Percentiles rank a stretch among this genome's conserved stretches.
phyloP scores from a whole-genome alignment of 2,797 vertebrate genomes.

The Hapalemur alaotrensis region DNA sequence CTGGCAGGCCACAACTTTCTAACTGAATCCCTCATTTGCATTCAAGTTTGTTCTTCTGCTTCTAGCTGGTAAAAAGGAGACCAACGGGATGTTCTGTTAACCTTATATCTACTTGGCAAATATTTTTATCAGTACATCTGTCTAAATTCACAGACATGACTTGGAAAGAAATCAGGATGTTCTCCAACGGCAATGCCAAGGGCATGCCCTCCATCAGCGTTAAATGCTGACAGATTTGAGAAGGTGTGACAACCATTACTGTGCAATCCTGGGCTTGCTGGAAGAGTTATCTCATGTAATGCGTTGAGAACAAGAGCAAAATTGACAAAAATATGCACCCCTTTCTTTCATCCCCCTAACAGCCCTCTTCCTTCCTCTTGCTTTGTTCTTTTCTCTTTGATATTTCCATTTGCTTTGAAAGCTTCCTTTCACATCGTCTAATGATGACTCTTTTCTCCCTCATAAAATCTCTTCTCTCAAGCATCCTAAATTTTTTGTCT shows the following conservation, averaged over 20 bases:
- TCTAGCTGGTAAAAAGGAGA: not conserved
- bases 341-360: slow-evolving; percentile 40
- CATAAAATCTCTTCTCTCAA: slow-evolving; percentile 39
- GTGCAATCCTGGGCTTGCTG: not conserved
- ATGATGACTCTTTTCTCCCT: slow-evolving; percentile 13
- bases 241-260: slow-evolving; percentile 39
- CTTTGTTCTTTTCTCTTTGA: slow-evolving; percentile 65
- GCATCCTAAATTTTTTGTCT: not conserved
- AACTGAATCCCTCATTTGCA: slow-evolving; percentile 46
- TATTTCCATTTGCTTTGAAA: slow-evolving; percentile 71
- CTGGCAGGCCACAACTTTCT: slow-evolving; percentile 17
- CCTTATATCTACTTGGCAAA: not conserved
- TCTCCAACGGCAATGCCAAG: not conserved
- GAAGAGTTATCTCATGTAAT: slow-evolving; percentile 29
- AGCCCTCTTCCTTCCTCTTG: not conserved
- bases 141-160: slow-evolving; percentile 27
- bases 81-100: not conserved
- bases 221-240: slow-evolving; percentile 56
- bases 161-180: slow-evolving; percentile 33
- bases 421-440: slow-evolving; percentile 52
- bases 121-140: slow-evolving; percentile 39
- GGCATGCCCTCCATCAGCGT: not conserved
- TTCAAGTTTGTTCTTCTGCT: slow-evolving; percentile 55
- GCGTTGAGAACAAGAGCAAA: slow-evolving; percentile 51
- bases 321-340: slow-evolving; percentile 11